These are phyloP conservation scores for Xerus inauris DNA, from an alignment of 2,113 vertebrate genomes.

Conservation along the genomic window DNA sequence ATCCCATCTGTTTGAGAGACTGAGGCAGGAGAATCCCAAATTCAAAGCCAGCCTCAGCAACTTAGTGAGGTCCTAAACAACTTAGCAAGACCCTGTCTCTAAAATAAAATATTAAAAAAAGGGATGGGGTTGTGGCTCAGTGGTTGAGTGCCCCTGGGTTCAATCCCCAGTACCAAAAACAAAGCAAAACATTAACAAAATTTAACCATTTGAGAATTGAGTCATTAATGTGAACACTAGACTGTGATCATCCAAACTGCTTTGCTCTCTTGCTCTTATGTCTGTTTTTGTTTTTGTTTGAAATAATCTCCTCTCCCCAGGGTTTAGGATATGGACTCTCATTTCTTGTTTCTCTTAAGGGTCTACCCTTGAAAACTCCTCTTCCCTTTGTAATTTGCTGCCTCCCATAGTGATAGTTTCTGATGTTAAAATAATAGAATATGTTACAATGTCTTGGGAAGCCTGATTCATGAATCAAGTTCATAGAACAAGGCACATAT, in stretches of 20 bases:
- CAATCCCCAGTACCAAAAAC: no score
- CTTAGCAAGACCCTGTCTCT: no score
- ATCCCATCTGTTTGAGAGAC: no score
- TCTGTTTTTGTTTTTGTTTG: not conserved
- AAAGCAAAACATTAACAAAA: not conserved
- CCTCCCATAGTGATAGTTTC: slow-evolving; percentile 19
- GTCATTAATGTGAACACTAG: not conserved
- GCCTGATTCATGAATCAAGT: not conserved
- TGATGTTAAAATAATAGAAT: slow-evolving; percentile 32
- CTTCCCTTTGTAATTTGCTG: not conserved
- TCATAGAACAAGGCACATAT: not conserved
- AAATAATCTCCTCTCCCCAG: not conserved
- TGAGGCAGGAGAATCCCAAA: no score
- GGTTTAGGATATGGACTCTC: not conserved
- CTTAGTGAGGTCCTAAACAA: no score
- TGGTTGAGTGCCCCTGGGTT: no score
- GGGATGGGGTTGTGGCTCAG: no score
- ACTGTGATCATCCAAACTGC: not conserved
- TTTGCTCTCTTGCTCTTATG: not conserved
- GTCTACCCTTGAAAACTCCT: not conserved
- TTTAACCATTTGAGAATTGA: not conserved
- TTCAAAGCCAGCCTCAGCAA: no score
- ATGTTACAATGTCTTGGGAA: not conserved
- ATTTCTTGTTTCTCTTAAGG: not conserved
- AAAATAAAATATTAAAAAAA: no score